A percentile compares a stretch with the other conserved stretches of the same genome.
phyloP scores from a whole-genome alignment of 2,888 invertebrate species.

The Dolichopus griseipennis region DNA sequence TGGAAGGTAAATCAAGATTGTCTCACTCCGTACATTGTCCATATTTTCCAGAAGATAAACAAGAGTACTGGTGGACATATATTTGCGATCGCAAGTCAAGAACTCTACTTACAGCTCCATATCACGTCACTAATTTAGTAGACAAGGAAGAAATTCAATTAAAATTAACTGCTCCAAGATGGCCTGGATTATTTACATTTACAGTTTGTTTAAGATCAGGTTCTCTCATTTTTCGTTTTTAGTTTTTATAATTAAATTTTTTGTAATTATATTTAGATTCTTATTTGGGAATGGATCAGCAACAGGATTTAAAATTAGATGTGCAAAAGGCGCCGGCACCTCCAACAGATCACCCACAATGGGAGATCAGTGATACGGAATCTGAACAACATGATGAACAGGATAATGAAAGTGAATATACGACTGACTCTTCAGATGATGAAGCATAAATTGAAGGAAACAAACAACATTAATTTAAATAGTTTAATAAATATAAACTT shows the following conservation, averaged over 20 bases:
- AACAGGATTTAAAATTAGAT: slow-evolving; percentile 90
- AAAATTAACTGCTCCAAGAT: slow-evolving; percentile 91
- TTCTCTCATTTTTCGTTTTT: slow-evolving; percentile 26
- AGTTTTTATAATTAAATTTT: neutral
- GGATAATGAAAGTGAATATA: slow-evolving; percentile 56
- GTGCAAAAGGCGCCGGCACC: slow-evolving; percentile 92
- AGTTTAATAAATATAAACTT: neutral
- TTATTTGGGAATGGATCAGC: slow-evolving; percentile 93
- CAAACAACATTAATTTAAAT: neutral
- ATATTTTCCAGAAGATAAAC: slow-evolving; percentile 87
- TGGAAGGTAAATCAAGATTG: slow-evolving; percentile 87
- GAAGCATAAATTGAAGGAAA: slow-evolving; percentile 42
- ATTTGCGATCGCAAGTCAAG: slow-evolving; percentile 91
- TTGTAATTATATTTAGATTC: slow-evolving; percentile 59
- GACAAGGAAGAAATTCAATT: slow-evolving; percentile 85
- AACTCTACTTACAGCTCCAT: slow-evolving; percentile 84
- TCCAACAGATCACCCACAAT: slow-evolving; percentile 90
- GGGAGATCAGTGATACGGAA: slow-evolving; percentile 93
- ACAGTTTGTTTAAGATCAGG: slow-evolving; percentile 83
- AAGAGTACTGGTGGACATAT: slow-evolving; percentile 99
- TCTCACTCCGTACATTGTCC: slow-evolving; percentile 98
- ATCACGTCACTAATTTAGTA: slow-evolving; percentile 86
- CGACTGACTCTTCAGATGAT: slow-evolving; percentile 56
- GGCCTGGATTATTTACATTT: slow-evolving; percentile 87
- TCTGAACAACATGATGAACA: slow-evolving; percentile 56